Base-by-base conservation (phyloP, 2,797 vertebrate species). In the Enteromius anoplus region DNA sequence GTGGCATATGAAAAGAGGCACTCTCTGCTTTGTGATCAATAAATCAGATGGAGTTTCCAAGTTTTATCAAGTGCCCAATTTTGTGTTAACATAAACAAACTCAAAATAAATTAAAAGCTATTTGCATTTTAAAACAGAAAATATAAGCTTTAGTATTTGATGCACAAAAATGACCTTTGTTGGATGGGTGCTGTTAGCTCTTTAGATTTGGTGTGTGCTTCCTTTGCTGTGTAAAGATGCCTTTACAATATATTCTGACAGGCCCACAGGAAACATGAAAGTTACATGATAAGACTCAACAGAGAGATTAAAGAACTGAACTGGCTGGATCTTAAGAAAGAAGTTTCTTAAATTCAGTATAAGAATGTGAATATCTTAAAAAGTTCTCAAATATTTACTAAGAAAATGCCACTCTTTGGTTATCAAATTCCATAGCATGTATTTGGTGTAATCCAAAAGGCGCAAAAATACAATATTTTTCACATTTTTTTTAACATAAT, bases 11-110 rank as follows among this genome's bases (percentile, higher is more conserved):
- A 53, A 58, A 40, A 69, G 58, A 42, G 14, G 29, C 29, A 23
- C 70, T 51, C 34, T 75, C 70, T 75, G 12, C 60, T 75, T 21
- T 26, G 37, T 29, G 14, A 75, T 34, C 21, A 37, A 65, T 53
- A 42, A 49, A 72, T 34, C 19, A 49, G 49, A 34, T 4, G 62
- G 21, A 51, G 23, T 80, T 42, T 64, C 8, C 26, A 49, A 45
- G 23, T 5, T n/a, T 58, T 75, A 62, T 55, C 15, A 55, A 51
- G 32, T 21, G 55, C 11, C 53, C 21, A 58, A 5, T 21, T 62
- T 7, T 32, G 9, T 42, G 42, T 60, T 37, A 37, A 37, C 47
- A 49, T 17, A 47, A 14, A 6, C 49, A 8, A 53, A 12, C 26
- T 9, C 17, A 51, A 72, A 72, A 32, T 5, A 51, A 47, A 29